phyloP scores from a whole-genome alignment of 2,888 invertebrate genomes.

The Cryptus viduatorius region DNA sequence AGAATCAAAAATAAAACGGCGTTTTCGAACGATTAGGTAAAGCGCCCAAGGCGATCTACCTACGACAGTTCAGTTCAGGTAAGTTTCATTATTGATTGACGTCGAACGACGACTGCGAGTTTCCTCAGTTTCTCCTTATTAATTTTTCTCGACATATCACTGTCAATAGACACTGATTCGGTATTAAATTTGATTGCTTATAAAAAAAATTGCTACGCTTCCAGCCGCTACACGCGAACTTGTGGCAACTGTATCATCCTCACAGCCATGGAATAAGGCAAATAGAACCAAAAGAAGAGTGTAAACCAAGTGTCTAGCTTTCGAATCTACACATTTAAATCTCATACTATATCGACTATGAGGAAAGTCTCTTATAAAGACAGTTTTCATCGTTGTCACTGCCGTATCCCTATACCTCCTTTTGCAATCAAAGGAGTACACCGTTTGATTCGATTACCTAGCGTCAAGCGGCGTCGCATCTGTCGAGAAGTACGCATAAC shows the following conservation, averaged over 20 bases:
- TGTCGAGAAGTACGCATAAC: slow-evolving; percentile 1
- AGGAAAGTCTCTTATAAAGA: background rate
- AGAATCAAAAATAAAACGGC: too few relatives aligned
- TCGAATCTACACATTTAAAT: background rate
- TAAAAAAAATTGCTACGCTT: background rate
- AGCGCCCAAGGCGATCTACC: too few relatives aligned
- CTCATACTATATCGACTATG: background rate
- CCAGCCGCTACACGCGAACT: background rate
- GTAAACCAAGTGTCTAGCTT: background rate
- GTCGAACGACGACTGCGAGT: background rate
- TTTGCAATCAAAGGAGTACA: background rate
- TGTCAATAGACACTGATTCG: background rate
- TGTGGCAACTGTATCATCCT: background rate
- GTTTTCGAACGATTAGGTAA: too few relatives aligned
- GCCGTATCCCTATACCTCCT: background rate
- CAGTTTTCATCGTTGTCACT: background rate
- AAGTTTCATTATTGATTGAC: background rate
- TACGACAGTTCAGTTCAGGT: too few relatives aligned
- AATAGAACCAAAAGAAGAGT: background rate
- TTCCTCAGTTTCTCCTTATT: background rate
- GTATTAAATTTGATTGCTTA: background rate
- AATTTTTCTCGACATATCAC: background rate
- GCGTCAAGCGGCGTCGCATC: slow-evolving; percentile 1
- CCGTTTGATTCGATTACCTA: background rate
- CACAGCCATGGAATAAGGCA: background rate